Conservation (phyloP, 1,140 invertebrate species). For the Pseudomyrmex sp. region DNA sequence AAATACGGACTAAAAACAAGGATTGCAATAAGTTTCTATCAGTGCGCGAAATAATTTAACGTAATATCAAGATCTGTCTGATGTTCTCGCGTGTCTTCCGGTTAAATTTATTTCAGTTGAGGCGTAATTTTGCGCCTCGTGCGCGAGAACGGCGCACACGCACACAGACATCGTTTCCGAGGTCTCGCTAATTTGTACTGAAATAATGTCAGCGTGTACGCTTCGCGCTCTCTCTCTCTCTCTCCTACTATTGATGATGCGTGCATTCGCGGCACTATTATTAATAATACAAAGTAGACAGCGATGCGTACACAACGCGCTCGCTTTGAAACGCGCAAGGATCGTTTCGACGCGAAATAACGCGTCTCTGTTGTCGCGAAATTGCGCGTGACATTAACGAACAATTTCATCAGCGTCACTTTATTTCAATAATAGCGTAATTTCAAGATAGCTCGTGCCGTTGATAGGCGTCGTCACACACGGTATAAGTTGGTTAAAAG, state of each 20-base stretch:
- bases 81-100: slow-evolving; percentile 27
- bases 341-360: slow-evolving; percentile 47
- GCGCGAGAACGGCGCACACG: neutral
- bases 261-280: slow-evolving; percentile 49
- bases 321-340: slow-evolving; percentile 41
- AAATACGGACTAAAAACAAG: no score
- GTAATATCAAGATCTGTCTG: slow-evolving; percentile 37
- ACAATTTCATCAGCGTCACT: slow-evolving; percentile 37
- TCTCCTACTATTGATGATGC: slow-evolving; percentile 40
- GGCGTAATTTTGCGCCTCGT: slow-evolving; percentile 46
- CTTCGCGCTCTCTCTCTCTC: neutral
- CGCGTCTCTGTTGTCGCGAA: slow-evolving; percentile 17
- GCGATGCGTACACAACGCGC: slow-evolving; percentile 36
- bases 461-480: no score
- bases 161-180: slow-evolving; percentile 8
- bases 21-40: neutral
- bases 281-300: slow-evolving; percentile 62
- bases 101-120: slow-evolving; percentile 52
- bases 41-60: slow-evolving; percentile 27
- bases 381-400: slow-evolving; percentile 40
- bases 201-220: slow-evolving; percentile 55
- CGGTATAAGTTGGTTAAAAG: no score
- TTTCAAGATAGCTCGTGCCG: neutral
- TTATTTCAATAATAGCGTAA: slow-evolving; percentile 50
- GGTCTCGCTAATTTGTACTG: slow-evolving; percentile 55